Evolutionary conservation across 1,140 invertebrate species (phyloP).

Genomic region (Aphelenchoides avenae): DNA sequence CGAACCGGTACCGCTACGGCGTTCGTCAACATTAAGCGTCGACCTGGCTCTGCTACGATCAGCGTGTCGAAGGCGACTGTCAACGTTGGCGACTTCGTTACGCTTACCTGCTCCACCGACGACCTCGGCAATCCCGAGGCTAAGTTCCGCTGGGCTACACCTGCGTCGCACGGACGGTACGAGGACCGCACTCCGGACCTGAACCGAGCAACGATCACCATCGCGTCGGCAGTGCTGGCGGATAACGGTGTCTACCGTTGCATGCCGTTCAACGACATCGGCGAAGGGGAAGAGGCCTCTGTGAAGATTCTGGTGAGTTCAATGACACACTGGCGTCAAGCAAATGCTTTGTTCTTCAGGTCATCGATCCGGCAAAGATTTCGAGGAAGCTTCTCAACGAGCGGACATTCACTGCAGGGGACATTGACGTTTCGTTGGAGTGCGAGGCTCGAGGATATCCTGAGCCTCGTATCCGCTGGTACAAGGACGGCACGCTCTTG

Average conservation of each 20-base stretch:
- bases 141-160: constrained; percentile 29
- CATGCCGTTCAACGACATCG: constrained; percentile 33
- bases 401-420: constrained; percentile 19
- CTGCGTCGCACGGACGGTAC: constrained; percentile 4
- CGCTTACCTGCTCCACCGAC: constrained; percentile 24
- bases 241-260: constrained; percentile 42
- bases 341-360: constrained; percentile 27
- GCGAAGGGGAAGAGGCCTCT: constrained; percentile 30
- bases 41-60: constrained; percentile 31
- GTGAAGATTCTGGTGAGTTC: constrained; percentile 24
- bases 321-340: background rate
- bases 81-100: constrained; percentile 24
- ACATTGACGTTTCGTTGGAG: constrained; percentile 19
- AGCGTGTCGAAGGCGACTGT: constrained; percentile 13
- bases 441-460: constrained; percentile 44
- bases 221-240: constrained; percentile 23
- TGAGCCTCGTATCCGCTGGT: constrained; percentile 34
- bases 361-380: constrained; percentile 36
- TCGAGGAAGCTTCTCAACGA: constrained; percentile 4
- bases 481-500: constrained; percentile 32
- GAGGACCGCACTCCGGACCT: constrained; percentile 4
- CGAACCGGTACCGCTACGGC: constrained; percentile 22
- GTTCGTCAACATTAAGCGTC: constrained; percentile 32
- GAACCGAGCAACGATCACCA: constrained; percentile 10
- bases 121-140: constrained; percentile 41